Evolutionary conservation across 2,797 vertebrate genomes (phyloP), one percentile per base, ranked within the genome.

Genomic region (Acanthiza pusilla): DNA sequence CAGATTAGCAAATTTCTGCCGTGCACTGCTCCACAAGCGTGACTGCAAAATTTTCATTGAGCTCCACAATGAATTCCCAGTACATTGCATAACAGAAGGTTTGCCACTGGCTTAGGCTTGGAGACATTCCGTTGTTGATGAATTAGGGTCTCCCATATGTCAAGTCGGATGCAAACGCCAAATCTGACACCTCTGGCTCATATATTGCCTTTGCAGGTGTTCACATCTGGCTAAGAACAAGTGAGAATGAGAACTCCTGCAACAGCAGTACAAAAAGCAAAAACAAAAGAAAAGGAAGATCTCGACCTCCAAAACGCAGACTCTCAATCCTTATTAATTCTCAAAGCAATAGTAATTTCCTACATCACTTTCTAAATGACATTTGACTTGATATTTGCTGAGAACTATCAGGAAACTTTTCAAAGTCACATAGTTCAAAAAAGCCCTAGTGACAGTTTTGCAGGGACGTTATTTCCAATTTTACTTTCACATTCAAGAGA

Each of bases 151-250:
- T 96, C 93, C 82, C 88, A 93, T 54, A 92, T 85, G 94, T 92
- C 71, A 96, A 89, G 89, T 29, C 1, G 7, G 66, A 94, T 74
- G 72, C 54, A 95, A 95, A 95, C 0, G 95, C 96, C 94, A 96
- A 97, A 96, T 94, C 89, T 96, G 91, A 97, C 96, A 96, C 95
- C 94, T 97, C 95, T 88, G 63, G 58, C 54, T 95, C 85, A 74
- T 76, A 94, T 92, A 96, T 92, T 94, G 90, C 2, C 9, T 92
- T 95, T 92, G 95, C 96, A 97, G 96, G 95, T 97, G 95, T 97
- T 94, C 94, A 93, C 89, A 97, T 95, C 94, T 97, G 96, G 96
- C 95, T 93, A 85, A 77, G 90, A 95, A 91, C 78, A 95, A 94
- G 84, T 89, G 90, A 96, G 94, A 94, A 94, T 85, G 73, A 96